Conservation (phyloP, 2,888 invertebrate species). For the Boloria selene region DNA sequence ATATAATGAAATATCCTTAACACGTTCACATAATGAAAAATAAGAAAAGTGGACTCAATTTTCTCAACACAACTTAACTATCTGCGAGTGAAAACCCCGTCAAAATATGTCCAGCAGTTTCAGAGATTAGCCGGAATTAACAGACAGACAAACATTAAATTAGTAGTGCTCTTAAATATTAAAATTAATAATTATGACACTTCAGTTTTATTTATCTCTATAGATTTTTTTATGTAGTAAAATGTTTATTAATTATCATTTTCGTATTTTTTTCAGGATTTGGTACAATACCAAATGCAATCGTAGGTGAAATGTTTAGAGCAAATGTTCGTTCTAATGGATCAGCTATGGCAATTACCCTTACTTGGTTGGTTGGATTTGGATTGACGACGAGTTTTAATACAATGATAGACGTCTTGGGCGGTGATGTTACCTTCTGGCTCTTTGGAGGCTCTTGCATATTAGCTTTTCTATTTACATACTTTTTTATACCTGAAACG, state of each 20-base stretch:
- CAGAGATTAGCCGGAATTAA: too few species aligned
- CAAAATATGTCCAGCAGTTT: too few species aligned
- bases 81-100: too few species aligned
- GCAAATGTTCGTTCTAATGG: conserved; percentile 52
- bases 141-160: too few species aligned
- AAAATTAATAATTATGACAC: too few species aligned
- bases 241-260: not conserved
- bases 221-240: not conserved
- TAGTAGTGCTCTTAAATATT: too few species aligned
- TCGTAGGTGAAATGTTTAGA: conserved; percentile 55
- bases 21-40: too few species aligned
- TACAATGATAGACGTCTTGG: conserved; percentile 46
- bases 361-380: conserved; percentile 52
- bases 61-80: too few species aligned
- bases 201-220: too few species aligned
- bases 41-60: too few species aligned
- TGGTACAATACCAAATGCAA: conserved; percentile 53
- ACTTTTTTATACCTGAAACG: conserved; percentile 52
- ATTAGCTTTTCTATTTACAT: conserved; percentile 49
- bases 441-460: conserved; percentile 49
- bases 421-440: conserved; percentile 55
- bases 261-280: conserved; percentile 46
- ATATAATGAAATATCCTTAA: not conserved
- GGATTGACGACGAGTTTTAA: conserved; percentile 48
- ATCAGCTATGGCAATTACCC: conserved; percentile 50